Evolutionary conservation across 2,888 invertebrate species (phyloP).

Genomic region (Leuctra nigra): DNA sequence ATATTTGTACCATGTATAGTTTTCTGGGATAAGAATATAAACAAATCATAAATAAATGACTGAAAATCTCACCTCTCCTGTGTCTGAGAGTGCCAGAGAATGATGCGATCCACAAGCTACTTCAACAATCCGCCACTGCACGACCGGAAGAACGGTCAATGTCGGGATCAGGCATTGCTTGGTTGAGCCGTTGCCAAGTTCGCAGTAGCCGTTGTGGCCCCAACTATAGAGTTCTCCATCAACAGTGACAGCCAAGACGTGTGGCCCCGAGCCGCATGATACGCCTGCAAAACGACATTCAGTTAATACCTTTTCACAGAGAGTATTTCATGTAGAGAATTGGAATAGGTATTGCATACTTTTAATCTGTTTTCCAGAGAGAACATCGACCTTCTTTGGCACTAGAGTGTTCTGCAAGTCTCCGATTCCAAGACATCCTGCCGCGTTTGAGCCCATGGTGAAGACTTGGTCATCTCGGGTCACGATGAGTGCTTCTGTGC

Average conservation of each 20-base stretch:
- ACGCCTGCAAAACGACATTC: background rate
- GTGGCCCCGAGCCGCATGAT: constrained; percentile 51
- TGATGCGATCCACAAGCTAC: constrained; percentile 55
- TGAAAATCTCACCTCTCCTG: constrained; percentile 45
- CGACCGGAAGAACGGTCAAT: constrained; percentile 42
- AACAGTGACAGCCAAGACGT: constrained; percentile 50
- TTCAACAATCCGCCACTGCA: constrained; percentile 43
- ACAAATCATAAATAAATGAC: no score
- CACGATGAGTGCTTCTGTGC: constrained; percentile 53
- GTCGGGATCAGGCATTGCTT: constrained; percentile 46
- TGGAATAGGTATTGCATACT: constrained; percentile 34
- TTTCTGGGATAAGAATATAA: no score
- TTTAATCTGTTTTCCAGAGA: constrained; percentile 47
- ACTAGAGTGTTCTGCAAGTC: constrained; percentile 45
- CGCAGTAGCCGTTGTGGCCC: constrained; percentile 54
- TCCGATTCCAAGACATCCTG: constrained; percentile 50
- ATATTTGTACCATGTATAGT: no score
- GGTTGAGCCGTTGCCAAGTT: constrained; percentile 50
- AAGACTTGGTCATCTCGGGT: constrained; percentile 50
- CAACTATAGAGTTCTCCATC: constrained; percentile 51
- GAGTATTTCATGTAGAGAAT: no score
- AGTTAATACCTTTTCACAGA: background rate
- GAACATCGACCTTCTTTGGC: constrained; percentile 45
- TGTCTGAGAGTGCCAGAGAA: constrained; percentile 47
- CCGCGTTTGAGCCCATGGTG: constrained; percentile 49